Evolutionary conservation across 2,888 invertebrate genomes (phyloP), one percentile per base, ranked within the genome.

Genomic region (Mesorhabditis belari): DNA sequence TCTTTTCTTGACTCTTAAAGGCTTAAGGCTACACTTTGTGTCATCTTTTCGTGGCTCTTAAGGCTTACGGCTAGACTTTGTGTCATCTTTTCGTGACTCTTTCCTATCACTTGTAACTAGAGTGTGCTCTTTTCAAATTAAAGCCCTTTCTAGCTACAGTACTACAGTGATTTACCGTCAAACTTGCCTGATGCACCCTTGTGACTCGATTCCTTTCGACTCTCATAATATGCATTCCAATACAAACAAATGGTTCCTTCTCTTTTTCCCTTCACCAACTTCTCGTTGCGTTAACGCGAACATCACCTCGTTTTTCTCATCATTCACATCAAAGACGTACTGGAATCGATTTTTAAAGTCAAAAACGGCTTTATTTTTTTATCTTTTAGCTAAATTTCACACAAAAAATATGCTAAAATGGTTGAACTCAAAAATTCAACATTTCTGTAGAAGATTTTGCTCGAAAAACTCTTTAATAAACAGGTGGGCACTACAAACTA

Each of bases 111-210:
- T n/a, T n/a, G n/a, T 23, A 21, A 12, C 12, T 9, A 44, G n/a
- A n/a, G n/a, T n/a, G n/a, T n/a, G n/a, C n/a, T n/a, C n/a, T n/a
- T n/a, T n/a, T n/a, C n/a, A n/a, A 44, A 44, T 12, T n/a, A 44
- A 44, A 12, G 9, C n/a, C 9, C n/a, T 12, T 44, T 12, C 44
- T 44, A 44, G 44, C n/a, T 12, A 12, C 12, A 12, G n/a, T n/a
- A 44, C n/a, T 12, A 12, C 12, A n/a, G 44, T n/a, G 21, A 25
- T 50, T 4, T 19, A n/a, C n/a, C n/a, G n/a, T n/a, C 24, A 17
- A 29, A 12, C 60, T 62, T 35, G 82, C 70, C 65, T 82, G 80
- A 73, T 85, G 84, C 17, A 84, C 73, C 19, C 85, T 76, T 69
- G 81, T 81, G 26, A 72, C 75, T 52, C 85, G 75, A 71, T 85